phyloP scores from a whole-genome alignment of 2,113 vertebrate species.

The Megaceryle torquata region DNA sequence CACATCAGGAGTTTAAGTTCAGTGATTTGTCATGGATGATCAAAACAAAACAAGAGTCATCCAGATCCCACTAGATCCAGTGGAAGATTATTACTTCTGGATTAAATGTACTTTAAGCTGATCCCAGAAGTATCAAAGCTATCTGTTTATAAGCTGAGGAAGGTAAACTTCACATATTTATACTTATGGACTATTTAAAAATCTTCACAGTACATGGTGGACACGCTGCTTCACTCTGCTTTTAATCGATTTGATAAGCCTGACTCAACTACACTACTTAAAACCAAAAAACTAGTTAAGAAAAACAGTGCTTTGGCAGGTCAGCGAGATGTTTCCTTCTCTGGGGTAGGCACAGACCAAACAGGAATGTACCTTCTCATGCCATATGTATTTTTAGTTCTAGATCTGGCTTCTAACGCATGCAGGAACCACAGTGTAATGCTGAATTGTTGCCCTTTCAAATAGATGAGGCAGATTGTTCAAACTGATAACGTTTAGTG shows the following conservation, averaged over 20 bases:
- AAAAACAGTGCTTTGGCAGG: slow-evolving; percentile 19
- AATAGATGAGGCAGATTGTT: slow-evolving; percentile 22
- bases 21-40: neutral
- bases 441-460: slow-evolving; percentile 1
- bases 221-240: neutral
- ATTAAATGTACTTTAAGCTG: neutral
- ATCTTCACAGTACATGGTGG: neutral
- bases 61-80: neutral
- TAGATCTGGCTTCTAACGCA: slow-evolving; percentile 15
- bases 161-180: neutral
- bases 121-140: neutral
- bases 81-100: neutral
- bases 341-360: neutral
- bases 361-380: slow-evolving; percentile 34
- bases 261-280: neutral
- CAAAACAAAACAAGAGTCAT: neutral
- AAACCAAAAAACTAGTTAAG: neutral
- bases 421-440: neutral
- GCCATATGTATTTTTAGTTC: slow-evolving; percentile 33
- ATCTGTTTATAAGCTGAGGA: neutral
- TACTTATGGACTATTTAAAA: neutral
- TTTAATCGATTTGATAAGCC: neutral
- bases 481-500: neutral
- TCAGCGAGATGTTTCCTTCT: neutral
- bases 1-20: neutral